Base-by-base conservation (phyloP, 2,888 invertebrate species). In the Phorcus lineatus region DNA sequence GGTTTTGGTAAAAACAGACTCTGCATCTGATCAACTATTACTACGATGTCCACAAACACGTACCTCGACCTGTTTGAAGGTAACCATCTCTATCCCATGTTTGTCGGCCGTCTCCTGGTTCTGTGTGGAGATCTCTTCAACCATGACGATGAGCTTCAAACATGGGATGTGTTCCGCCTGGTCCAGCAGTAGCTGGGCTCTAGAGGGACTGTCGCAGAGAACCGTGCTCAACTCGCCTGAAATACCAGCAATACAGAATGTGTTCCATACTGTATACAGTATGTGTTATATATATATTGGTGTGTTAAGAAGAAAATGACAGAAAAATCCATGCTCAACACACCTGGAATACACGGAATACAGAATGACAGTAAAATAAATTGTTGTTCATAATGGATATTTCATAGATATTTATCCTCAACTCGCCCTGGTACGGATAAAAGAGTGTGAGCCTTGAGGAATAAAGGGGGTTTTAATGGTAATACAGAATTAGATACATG, bases 141-240 rank as follows among this genome's bases (percentile, higher is more conserved):
- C 96, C 55, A 96, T 95, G 81, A 99, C 95, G 82, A 99, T 94
- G 91, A 96, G 96, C 88, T 96, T 96, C 84, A 98, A 94, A 90
- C 96, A 96, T 66, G 94, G 95, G 2, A 97, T 97, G 52, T 88
- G 78, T 0, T 85, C 85, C 0, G 97, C 96, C 91, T 97, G 96
- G 91, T 97, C 97, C 86, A 98, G 94, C 62, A 98, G 94, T 85
- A 96, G 95, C 91, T 97, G 96, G 81, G 97, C 97, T 94, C 98
- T 98, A 88, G 95, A 95, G 92, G 97, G 97, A 89, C 97, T 97
- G 93, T 98, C 98, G 91, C 97, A 97, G 81, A 98, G 95, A 77
- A 98, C 97, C 84, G 97, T 95, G 86, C 95, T 94, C 95, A 98
- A 97, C 93, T 97, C 97, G 91, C 97, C 98, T 96, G 80, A 4